Evolutionary conservation across 2,797 vertebrate species (phyloP).

Genomic region (Merluccius polli): DNA sequence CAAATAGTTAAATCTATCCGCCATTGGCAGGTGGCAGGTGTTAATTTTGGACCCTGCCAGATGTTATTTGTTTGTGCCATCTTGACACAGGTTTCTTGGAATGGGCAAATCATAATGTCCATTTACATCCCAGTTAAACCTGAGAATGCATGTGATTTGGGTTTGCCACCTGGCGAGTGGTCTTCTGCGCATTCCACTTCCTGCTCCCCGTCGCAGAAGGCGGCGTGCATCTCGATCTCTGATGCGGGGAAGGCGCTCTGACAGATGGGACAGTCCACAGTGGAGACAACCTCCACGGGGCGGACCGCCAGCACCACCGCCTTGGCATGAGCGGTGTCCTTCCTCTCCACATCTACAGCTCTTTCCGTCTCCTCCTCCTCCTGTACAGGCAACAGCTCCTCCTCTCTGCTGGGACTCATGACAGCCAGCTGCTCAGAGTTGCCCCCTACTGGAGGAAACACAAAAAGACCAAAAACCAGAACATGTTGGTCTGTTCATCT

Average conservation of each 20-base stretch:
- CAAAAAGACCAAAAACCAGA: neutral
- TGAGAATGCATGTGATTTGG: neutral
- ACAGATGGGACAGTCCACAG: conserved; percentile 84
- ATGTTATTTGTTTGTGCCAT: neutral
- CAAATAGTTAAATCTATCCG: no score
- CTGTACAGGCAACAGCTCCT: neutral
- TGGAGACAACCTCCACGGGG: neutral
- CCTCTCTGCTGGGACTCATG: neutral
- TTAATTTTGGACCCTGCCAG: no score
- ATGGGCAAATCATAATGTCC: neutral
- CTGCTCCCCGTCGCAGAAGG: conserved; percentile 81
- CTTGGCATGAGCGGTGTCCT: neutral
- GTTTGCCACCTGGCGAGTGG: neutral
- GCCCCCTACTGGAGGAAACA: neutral
- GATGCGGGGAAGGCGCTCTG: conserved; percentile 70
- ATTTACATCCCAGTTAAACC: neutral
- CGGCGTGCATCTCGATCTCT: conserved; percentile 85
- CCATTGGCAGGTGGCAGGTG: no score
- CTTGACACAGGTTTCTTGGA: neutral
- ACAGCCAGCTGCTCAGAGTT: neutral
- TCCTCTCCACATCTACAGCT: conserved; percentile 1
- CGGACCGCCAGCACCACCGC: neutral
- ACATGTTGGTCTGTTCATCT: neutral
- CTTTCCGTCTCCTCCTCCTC: neutral
- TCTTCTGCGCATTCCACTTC: neutral